A percentile compares a stretch with the other conserved stretches of the same genome.
Evolutionary conservation across 2,888 invertebrate species (phyloP).

Genomic region (Zhuqinia jingwanae): DNA sequence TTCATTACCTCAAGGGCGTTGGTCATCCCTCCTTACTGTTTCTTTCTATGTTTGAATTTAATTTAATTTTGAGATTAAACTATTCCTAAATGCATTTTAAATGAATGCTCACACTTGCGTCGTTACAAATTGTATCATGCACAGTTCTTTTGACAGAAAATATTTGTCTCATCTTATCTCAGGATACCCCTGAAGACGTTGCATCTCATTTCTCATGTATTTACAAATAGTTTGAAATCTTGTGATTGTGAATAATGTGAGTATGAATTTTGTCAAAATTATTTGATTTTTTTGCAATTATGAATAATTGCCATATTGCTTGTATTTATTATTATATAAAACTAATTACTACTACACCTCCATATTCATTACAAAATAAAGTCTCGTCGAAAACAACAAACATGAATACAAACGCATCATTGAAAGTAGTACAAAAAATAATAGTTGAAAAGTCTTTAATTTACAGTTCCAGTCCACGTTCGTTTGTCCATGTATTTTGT

Average conservation of each 20-base stretch:
- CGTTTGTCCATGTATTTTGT: background rate
- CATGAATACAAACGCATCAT: background rate
- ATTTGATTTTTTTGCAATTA: no score
- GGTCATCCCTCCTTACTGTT: no score
- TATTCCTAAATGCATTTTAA: background rate
- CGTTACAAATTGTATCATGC: background rate
- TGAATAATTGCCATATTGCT: no score
- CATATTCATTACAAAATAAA: background rate
- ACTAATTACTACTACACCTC: constrained; percentile 1
- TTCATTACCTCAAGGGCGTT: no score
- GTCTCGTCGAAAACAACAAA: background rate
- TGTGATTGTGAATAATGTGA: background rate
- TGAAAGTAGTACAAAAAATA: constrained; percentile 48
- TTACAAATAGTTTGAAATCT: background rate
- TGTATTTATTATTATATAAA: no score
- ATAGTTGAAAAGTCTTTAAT: constrained; percentile 38
- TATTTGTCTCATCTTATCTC: background rate
- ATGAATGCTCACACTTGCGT: background rate
- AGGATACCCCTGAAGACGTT: background rate
- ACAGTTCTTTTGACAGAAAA: background rate
- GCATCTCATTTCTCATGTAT: no score
- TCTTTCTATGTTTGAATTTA: no score
- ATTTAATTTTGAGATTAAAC: no score
- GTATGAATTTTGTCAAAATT: no score
- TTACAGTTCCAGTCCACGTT: constrained; percentile 39